phyloP scores from a whole-genome alignment of 2,113 vertebrate genomes.

The Chionodraco myersi region DNA sequence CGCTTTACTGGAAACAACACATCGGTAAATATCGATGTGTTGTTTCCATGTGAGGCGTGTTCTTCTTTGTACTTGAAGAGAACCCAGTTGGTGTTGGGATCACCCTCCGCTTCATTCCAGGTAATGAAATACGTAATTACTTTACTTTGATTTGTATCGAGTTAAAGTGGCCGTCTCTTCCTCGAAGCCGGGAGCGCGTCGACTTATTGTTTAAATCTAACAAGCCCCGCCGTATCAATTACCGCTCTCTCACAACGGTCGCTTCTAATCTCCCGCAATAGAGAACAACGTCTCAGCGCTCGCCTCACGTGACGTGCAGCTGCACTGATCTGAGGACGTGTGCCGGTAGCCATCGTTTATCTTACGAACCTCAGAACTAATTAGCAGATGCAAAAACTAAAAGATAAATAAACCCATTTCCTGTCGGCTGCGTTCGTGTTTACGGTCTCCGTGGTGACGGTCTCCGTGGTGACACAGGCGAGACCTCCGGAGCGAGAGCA shows the following conservation, averaged over 20 bases:
- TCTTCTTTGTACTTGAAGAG: too few species aligned
- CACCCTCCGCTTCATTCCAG: conserved; percentile 17
- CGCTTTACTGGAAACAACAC: too few species aligned
- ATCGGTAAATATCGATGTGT: too few species aligned
- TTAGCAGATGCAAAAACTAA: conserved; percentile 13
- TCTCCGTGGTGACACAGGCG: neutral
- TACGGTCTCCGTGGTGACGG: neutral
- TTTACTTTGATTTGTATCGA: conserved; percentile 56
- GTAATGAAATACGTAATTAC: conserved; percentile 48
- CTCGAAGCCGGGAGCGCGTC: conserved; percentile 22
- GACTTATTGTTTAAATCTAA: conserved; percentile 60
- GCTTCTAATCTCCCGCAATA: conserved; percentile 27
- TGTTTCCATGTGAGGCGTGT: too few species aligned
- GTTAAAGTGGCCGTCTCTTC: conserved; percentile 58
- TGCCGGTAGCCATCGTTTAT: conserved; percentile 26
- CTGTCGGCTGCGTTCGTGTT: neutral
- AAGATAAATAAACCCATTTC: neutral
- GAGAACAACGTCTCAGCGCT: conserved; percentile 49
- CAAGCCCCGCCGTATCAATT: conserved; percentile 56
- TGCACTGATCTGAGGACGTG: conserved; percentile 10
- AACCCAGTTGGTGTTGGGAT: neutral
- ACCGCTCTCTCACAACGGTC: conserved; percentile 36
- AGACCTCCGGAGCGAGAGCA: conserved; percentile 3
- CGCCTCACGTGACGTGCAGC: too few species aligned
- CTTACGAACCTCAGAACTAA: neutral